These are phyloP conservation scores for Dipodomys merriami DNA, from an alignment of 2,113 vertebrate genomes.

Conservation along the genomic window DNA sequence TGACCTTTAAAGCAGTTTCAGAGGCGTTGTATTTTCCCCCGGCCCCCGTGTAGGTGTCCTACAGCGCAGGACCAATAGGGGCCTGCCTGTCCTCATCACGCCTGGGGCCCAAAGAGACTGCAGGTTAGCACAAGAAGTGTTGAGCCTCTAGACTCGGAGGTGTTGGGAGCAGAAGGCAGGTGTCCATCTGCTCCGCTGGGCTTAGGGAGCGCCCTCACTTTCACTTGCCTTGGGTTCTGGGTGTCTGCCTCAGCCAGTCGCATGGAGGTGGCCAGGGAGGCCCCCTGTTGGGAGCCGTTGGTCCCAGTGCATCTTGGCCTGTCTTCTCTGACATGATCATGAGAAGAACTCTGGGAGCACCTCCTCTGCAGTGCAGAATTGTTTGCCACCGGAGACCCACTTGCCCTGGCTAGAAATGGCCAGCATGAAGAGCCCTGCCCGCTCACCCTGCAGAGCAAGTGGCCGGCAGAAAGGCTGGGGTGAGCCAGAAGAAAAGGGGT, in stretches of 20 bases:
- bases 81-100: not conserved
- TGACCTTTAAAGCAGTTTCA: conserved; percentile 27
- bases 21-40: not conserved
- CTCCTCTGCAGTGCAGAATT: not conserved
- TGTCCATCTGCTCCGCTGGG: too few species aligned
- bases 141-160: not conserved
- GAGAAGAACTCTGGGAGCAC: not conserved
- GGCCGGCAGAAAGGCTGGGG: fast-evolving
- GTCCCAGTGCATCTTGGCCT: not conserved
- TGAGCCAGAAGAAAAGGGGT: too few species aligned
- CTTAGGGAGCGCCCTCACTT: not conserved
- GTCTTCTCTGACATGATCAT: not conserved
- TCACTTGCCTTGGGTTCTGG: not conserved
- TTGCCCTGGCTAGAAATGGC: not conserved
- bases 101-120: too few species aligned
- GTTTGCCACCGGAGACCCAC: not conserved
- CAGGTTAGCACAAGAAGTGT: not conserved
- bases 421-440: not conserved
- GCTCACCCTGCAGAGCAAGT: not conserved
- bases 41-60: not conserved
- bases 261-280: not conserved
- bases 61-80: not conserved
- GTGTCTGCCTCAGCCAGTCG: not conserved
- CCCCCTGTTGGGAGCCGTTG: not conserved
- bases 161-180: not conserved